Percentiles rank a stretch among this genome's conserved stretches.
phyloP scores from a whole-genome alignment of 1,140 invertebrate species.

The Mylabris phalerata region DNA sequence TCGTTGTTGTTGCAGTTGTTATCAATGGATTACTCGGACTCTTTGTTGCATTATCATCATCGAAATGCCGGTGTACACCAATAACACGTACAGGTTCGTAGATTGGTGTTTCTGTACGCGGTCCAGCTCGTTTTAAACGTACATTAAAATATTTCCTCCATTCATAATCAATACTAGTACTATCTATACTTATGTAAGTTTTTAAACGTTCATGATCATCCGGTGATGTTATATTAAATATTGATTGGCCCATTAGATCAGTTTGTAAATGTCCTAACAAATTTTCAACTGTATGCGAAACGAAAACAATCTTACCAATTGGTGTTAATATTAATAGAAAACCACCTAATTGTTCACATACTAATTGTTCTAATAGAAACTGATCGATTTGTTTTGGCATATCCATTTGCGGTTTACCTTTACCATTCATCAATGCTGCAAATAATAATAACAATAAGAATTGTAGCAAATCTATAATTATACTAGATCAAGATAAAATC shows the following conservation, averaged over 20 bases:
- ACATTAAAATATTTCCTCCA: conserved; percentile 44
- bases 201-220: conserved; percentile 68
- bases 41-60: neutral
- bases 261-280: conserved; percentile 77
- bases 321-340: conserved; percentile 75
- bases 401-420: conserved; percentile 24
- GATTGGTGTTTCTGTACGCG: conserved; percentile 55
- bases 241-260: conserved; percentile 77
- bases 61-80: conserved; percentile 34
- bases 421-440: conserved; percentile 33
- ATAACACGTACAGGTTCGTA: conserved; percentile 59
- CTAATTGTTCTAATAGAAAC: conserved; percentile 33
- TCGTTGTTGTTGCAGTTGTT: neutral
- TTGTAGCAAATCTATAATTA: no score
- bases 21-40: neutral
- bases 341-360: conserved; percentile 49
- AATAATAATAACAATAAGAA: conserved; percentile 12
- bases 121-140: conserved; percentile 56
- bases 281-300: conserved; percentile 75
- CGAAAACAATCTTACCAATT: conserved; percentile 79
- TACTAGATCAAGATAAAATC: no score
- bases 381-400: conserved; percentile 37
- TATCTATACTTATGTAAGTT: conserved; percentile 55
- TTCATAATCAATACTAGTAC: conserved; percentile 31
- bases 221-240: conserved; percentile 69